Base-by-base conservation (phyloP, 1,140 invertebrate species). In the Drosophila nikananu region DNA sequence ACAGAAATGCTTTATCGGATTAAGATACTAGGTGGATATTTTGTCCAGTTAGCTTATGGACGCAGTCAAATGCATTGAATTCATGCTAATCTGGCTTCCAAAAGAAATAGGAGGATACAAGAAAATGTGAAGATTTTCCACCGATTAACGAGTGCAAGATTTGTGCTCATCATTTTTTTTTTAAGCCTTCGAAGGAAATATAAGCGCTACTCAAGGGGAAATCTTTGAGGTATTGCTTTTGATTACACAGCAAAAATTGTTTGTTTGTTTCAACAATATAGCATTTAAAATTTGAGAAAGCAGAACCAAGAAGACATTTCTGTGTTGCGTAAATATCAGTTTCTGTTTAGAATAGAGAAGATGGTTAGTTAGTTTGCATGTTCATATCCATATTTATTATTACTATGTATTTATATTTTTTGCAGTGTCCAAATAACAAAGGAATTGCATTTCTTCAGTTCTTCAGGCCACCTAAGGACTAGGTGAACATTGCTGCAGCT, bases 1-100 rank as follows among this genome's bases (percentile, higher is more conserved):
- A 49, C 65, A 59, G 35, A 37, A 5, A 9, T 15, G 42, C 54
- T 37, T 37, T 35, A 41, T 59, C 19, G 52, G 70, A 51, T 73
- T 73, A 72, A 61, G 52, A 52, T 52, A 72, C 51, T 51, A 60
- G 27, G 9, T 27, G 9, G 54, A 30, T 41, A 49, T 71, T 39
- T 42, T 51, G 42, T 8, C 27, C 27, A 25, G 42, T 35, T 52
- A 12, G 8, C 12, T 52, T 37, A 35, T 37, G 32, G 52, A 68
- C 21, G 21, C 32, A 25, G 15, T 51, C 30, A 55, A 55, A 55
- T 55, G 32, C 52, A 55, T 23, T 37, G 21, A 55, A 37, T 55
- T 37, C 15, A 39, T 17, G 21, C 32, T 55, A 23, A 55, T 55
- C 52, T 55, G 21, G 8, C 5, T 23, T 39, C 52, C 37, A 55